Conservation (phyloP, 2,113 vertebrate genomes). For the Narcine bancroftii region DNA sequence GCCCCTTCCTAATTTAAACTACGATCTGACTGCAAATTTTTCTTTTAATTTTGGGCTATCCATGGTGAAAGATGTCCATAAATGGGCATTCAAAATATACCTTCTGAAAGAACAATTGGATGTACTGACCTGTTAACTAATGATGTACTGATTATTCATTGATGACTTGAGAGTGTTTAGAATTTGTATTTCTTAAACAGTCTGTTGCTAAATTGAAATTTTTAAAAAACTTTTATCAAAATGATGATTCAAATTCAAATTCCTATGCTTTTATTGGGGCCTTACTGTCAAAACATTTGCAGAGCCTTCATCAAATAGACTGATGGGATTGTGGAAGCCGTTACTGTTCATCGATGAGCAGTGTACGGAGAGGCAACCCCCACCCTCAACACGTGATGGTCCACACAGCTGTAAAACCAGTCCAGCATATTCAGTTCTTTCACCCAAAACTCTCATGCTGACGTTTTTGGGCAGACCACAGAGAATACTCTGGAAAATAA, state of each 20-base stretch:
- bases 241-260: background rate
- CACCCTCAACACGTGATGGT: slow-evolving; percentile 7
- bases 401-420: slow-evolving; percentile 15
- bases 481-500: background rate
- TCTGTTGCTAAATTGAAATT: background rate
- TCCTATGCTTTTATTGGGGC: background rate
- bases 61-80: background rate
- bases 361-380: background rate
- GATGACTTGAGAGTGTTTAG: too few species aligned
- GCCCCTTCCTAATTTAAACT: background rate
- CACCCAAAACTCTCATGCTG: background rate
- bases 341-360: slow-evolving; percentile 15
- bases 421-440: background rate
- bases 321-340: background rate
- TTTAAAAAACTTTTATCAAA: background rate
- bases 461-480: background rate
- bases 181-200: background rate
- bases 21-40: background rate
- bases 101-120: background rate
- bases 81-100: background rate
- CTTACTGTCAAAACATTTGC: background rate
- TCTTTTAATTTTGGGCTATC: background rate
- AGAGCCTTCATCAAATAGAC: background rate
- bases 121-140: background rate
- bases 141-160: background rate